Evolutionary conservation across 2,113 vertebrate species (phyloP).

Genomic region (Lagenorhynchus albirostris): DNA sequence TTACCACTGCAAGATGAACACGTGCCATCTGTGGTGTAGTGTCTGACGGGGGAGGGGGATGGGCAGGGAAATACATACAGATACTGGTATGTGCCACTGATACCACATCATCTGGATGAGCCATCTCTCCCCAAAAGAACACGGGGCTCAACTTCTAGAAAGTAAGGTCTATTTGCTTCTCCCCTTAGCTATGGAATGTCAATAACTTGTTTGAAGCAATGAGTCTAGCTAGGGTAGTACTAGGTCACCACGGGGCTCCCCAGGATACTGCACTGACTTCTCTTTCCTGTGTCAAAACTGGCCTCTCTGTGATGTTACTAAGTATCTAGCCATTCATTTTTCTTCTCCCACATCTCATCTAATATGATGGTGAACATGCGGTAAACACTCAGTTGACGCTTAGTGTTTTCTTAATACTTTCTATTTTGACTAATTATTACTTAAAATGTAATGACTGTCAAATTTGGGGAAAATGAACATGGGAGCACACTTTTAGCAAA

Average conservation of each 20-base stretch:
- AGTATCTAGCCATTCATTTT: neutral
- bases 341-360: neutral
- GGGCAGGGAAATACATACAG: neutral
- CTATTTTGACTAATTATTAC: neutral
- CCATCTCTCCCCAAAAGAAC: neutral
- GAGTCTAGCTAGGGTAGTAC: neutral
- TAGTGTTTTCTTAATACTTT: neutral
- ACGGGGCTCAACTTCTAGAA: neutral
- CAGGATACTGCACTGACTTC: neutral
- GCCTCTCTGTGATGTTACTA: neutral
- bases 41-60: neutral
- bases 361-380: neutral
- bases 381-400: neutral
- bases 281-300: neutral
- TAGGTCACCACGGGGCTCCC: neutral
- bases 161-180: neutral
- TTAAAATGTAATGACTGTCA: neutral
- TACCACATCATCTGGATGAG: neutral
- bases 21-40: neutral
- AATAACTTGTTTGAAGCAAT: neutral
- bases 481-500: neutral
- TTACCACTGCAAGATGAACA: fast-evolving
- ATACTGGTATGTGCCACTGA: neutral
- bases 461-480: neutral
- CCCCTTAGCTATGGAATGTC: neutral